Evolutionary conservation across 64 coral and sea anemone species (phyloP).

Genomic region (Pocillopora damicornis): DNA sequence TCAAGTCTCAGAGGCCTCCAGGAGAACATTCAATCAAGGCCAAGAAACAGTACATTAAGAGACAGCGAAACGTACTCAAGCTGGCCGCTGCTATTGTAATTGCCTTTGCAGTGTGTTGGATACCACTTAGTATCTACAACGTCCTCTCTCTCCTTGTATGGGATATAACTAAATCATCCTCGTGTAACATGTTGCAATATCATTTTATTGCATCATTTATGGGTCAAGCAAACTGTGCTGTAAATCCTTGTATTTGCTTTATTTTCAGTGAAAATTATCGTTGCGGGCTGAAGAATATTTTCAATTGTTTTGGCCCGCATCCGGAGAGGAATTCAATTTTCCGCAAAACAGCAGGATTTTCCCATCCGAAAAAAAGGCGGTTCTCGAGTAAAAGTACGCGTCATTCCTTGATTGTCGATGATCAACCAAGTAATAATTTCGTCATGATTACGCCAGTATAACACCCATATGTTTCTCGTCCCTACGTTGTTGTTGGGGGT

Average conservation of each 20-base stretch:
- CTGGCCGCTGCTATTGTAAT: background rate
- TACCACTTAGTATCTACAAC: background rate
- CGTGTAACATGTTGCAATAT: background rate
- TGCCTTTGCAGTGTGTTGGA: background rate
- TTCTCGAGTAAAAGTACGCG: background rate
- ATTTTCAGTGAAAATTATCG: conserved; percentile 1
- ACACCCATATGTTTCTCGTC: background rate
- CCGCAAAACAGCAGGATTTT: background rate
- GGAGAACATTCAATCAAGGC: background rate
- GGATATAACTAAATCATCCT: background rate
- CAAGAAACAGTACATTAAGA: background rate
- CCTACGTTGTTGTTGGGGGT: background rate
- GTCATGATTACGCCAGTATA: background rate
- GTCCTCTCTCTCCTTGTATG: background rate
- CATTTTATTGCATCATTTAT: background rate
- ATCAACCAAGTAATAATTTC: background rate
- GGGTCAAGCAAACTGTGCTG: background rate
- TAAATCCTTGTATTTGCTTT: background rate
- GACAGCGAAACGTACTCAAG: background rate
- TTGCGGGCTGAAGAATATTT: background rate
- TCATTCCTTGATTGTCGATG: background rate
- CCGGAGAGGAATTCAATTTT: background rate
- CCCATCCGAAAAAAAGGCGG: background rate
- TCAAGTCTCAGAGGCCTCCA: background rate
- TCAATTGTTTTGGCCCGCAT: background rate